These are phyloP conservation scores for Macrocentrus cingulum DNA, from an alignment of 1,140 invertebrate genomes.

Conservation along the genomic window DNA sequence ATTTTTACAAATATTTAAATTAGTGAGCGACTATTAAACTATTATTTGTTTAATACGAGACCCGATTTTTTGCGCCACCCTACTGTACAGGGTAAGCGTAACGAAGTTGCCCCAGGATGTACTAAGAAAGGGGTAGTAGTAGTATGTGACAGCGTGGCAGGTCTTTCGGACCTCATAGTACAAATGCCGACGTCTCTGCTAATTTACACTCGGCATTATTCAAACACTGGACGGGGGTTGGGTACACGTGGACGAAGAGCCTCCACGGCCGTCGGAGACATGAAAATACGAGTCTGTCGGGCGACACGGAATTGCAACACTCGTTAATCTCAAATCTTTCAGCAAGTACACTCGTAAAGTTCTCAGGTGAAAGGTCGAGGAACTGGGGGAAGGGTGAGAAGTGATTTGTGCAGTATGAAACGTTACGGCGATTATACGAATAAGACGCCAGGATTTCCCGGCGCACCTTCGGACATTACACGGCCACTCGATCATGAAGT, in stretches of 20 bases:
- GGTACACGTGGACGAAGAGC: not conserved
- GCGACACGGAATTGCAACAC: conserved; percentile 18
- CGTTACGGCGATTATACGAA: conserved; percentile 17
- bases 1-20: no score
- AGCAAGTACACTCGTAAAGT: conserved; percentile 21
- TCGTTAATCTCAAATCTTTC: conserved; percentile 23
- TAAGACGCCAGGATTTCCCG: not conserved
- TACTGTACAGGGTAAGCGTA: no score
- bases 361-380: conserved; percentile 5
- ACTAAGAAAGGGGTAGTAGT: not conserved
- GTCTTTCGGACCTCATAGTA: conserved; percentile 12
- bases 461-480: not conserved
- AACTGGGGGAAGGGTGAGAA: not conserved
- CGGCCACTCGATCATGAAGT: no score
- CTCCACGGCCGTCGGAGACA: conserved; percentile 16
- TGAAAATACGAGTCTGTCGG: conserved; percentile 21
- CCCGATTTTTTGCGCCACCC: no score
- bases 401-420: conserved; percentile 24
- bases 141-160: not conserved
- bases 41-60: no score
- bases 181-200: not conserved
- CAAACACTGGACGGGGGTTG: conserved; percentile 6
- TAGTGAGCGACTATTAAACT: no score
- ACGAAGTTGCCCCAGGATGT: not conserved
- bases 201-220: conserved; percentile 20